Evolutionary conservation across 2,797 vertebrate genomes (phyloP).

Genomic region (Nothura maculosa): DNA sequence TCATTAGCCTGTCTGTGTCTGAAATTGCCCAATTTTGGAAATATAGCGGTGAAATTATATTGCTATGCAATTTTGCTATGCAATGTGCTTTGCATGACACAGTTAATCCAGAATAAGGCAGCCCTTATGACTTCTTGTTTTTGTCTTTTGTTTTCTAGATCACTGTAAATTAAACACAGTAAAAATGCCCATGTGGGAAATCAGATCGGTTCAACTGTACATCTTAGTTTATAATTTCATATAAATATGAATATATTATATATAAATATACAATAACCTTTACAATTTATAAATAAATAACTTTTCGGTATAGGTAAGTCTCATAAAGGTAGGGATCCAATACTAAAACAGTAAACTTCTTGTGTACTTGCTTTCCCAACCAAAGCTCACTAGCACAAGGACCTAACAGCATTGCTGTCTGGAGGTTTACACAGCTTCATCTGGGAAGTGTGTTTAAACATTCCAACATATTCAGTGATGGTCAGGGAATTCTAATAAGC

Average conservation of each 20-base stretch:
- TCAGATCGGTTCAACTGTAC: not conserved
- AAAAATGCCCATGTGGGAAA: not conserved
- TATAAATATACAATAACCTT: no score
- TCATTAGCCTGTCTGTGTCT: not conserved
- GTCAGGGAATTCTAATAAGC: not conserved
- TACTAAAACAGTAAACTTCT: not conserved
- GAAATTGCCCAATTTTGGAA: not conserved
- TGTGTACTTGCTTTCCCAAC: not conserved
- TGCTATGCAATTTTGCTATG: no score
- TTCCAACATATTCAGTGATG: not conserved
- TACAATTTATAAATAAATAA: not conserved
- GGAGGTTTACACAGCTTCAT: not conserved
- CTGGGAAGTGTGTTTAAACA: fast-evolving
- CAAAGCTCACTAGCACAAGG: fast-evolving
- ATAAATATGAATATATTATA: not conserved
- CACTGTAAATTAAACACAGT: not conserved
- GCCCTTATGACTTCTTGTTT: not conserved
- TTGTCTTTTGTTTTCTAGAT: not conserved
- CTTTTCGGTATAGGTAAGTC: not conserved
- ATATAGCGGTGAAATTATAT: not conserved
- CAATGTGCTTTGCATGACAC: not conserved
- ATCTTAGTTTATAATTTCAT: not conserved
- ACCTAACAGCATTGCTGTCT: not conserved
- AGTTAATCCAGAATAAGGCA: not conserved
- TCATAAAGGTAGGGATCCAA: not conserved